These are phyloP conservation scores for Cydia pomonella DNA, from an alignment of 1,140 invertebrate species.

Conservation along the genomic window DNA sequence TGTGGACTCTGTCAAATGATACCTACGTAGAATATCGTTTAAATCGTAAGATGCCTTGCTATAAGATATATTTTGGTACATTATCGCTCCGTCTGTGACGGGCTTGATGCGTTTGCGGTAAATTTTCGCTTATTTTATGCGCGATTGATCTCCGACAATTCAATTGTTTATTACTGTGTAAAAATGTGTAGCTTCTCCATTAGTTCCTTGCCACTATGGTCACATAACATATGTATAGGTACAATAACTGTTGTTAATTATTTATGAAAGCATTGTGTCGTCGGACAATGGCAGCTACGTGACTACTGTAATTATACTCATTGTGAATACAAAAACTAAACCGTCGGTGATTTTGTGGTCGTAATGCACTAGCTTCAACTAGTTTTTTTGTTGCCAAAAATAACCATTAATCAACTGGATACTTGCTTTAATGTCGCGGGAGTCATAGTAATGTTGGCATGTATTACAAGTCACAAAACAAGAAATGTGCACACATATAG, in stretches of 20 bases:
- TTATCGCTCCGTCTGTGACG: too few relatives aligned
- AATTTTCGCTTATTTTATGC: not conserved
- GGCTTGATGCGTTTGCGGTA: not conserved
- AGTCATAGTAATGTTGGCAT: not conserved
- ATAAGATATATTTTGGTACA: too few relatives aligned
- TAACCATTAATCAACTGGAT: conserved; percentile 9
- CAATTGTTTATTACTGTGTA: too few relatives aligned
- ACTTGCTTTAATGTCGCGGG: not conserved
- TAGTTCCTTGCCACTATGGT: conserved; percentile 16
- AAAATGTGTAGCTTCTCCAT: not conserved
- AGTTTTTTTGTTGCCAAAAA: conserved; percentile 20
- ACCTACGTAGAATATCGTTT: too few relatives aligned
- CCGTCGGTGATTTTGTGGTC: not conserved
- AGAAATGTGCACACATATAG: too few relatives aligned
- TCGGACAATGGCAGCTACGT: conserved; percentile 45
- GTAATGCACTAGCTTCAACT: conserved; percentile 13
- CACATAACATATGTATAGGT: conserved; percentile 21
- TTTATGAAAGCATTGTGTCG: conserved; percentile 47
- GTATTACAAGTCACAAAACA: too few relatives aligned
- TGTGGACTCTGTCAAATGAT: too few relatives aligned
- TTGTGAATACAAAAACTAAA: conserved; percentile 31
- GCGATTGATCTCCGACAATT: not conserved
- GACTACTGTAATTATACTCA: conserved; percentile 38
- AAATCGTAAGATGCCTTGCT: too few relatives aligned
- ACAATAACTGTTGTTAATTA: conserved; percentile 39